Percentiles rank a stretch among this genome's conserved stretches.
Evolutionary conservation across 1,140 invertebrate genomes (phyloP).

Genomic region (Maniola jurtina): DNA sequence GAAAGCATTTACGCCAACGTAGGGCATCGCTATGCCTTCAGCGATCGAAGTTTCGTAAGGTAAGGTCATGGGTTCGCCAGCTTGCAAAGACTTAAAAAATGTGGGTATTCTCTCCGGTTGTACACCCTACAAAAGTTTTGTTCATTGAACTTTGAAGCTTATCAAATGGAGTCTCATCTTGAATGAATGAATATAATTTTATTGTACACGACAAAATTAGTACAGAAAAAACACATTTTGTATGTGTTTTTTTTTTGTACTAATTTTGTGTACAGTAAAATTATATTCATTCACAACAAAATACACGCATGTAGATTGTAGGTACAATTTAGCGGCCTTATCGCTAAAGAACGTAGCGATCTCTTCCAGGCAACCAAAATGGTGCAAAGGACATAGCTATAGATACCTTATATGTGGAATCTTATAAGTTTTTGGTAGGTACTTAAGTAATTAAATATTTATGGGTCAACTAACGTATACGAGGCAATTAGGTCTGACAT

Average conservation of each 20-base stretch:
- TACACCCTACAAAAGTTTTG: slow-evolving; percentile 79
- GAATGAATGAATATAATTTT: too few species aligned
- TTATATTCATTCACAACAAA: too few species aligned
- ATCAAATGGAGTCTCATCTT: too few species aligned
- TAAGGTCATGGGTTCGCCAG: slow-evolving; percentile 78
- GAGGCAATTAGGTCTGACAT: slow-evolving; percentile 80
- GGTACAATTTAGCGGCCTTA: neutral
- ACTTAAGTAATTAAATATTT: neutral
- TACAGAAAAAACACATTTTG: too few species aligned
- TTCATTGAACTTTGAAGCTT: neutral
- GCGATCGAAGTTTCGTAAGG: slow-evolving; percentile 80
- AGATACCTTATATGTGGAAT: too few species aligned
- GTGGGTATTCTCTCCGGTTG: slow-evolving; percentile 84
- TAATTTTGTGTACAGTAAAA: too few species aligned
- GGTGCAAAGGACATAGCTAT: neutral
- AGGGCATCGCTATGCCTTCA: slow-evolving; percentile 84
- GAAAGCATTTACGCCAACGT: slow-evolving; percentile 85
- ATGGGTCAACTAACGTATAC: slow-evolving; percentile 52
- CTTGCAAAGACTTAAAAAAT: slow-evolving; percentile 81
- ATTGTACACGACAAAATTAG: too few species aligned
- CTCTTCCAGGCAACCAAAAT: neutral
- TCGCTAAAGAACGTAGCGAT: neutral
- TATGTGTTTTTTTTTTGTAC: too few species aligned
- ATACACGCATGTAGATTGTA: too few species aligned
- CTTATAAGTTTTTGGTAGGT: neutral